A percentile compares a stretch with the other conserved stretches of the same genome.
These are phyloP conservation scores for Hoplostethus atlanticus DNA, from an alignment of 2,797 vertebrate genomes.

Conservation along the genomic window DNA sequence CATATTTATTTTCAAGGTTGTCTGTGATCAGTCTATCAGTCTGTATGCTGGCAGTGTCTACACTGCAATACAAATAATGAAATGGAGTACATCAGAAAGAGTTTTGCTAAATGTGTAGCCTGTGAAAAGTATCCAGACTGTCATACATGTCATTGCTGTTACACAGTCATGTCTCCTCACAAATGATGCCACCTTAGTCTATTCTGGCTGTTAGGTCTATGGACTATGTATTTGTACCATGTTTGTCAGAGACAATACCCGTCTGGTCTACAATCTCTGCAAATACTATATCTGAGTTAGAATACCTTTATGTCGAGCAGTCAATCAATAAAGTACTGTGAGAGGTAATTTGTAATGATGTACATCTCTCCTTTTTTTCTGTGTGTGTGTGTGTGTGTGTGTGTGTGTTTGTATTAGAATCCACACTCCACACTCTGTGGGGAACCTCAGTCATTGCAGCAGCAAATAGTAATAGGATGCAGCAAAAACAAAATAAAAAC, in stretches of 20 bases:
- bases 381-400: constrained; percentile 7
- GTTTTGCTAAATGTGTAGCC: constrained; percentile 34
- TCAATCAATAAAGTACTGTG: constrained; percentile 72
- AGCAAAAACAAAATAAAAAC: too few relatives aligned
- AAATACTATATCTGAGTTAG: constrained; percentile 74
- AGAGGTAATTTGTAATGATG: constrained; percentile 58
- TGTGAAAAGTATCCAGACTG: constrained; percentile 32
- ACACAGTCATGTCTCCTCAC: background rate
- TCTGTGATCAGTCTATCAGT: constrained; percentile 48
- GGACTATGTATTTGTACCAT: constrained; percentile 46
- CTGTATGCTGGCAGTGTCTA: constrained; percentile 47
- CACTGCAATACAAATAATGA: constrained; percentile 69
- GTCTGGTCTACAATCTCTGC: constrained; percentile 67
- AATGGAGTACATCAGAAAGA: constrained; percentile 47
- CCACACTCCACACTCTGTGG: too few relatives aligned
- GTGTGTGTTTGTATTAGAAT: constrained; percentile 2
- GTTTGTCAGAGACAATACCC: constrained; percentile 62
- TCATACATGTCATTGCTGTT: constrained; percentile 19
- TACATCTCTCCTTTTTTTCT: constrained; percentile 37
- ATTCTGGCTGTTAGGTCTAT: constrained; percentile 56
- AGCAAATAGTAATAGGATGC: too few relatives aligned
- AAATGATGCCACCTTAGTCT: constrained; percentile 25
- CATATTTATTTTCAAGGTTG: constrained; percentile 41
- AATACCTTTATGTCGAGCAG: constrained; percentile 61
- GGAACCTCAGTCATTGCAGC: too few relatives aligned